Conservation (phyloP, 2,113 vertebrate genomes). For the Prochilodus magdalenae region DNA sequence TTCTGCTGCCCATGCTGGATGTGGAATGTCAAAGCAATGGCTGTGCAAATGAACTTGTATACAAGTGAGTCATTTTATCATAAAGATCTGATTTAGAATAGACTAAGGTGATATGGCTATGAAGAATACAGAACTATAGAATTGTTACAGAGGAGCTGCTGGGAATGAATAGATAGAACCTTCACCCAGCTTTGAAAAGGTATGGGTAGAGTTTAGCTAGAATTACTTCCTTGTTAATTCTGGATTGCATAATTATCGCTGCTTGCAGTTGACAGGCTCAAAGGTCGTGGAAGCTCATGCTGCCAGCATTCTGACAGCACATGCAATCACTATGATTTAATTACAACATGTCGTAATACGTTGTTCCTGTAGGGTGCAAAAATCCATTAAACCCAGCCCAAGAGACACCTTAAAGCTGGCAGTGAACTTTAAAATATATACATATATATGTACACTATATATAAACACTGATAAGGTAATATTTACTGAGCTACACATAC, state of each 20-base stretch:
- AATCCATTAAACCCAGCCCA: neutral
- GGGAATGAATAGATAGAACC: no score
- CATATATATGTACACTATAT: no score
- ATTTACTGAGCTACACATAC: no score
- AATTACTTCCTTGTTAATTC: neutral
- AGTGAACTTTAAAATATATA: no score
- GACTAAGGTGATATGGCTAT: no score
- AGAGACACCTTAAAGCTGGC: neutral
- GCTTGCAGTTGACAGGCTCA: neutral
- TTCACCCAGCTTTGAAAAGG: no score
- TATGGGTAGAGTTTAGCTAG: neutral
- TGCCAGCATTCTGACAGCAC: slow-evolving; percentile 11
- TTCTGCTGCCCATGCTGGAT: slow-evolving; percentile 15
- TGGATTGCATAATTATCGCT: neutral
- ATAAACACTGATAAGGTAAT: no score
- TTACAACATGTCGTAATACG: neutral
- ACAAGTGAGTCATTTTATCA: neutral
- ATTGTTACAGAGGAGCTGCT: no score
- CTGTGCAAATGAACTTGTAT: slow-evolving; percentile 14
- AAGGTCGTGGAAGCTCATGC: slow-evolving; percentile 4
- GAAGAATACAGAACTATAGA: no score
- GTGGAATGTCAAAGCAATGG: neutral
- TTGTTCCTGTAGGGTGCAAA: neutral
- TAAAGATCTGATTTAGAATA: no score
- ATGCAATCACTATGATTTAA: neutral